phyloP scores from a whole-genome alignment of 2,113 vertebrate genomes.

The Sylvietta virens region DNA sequence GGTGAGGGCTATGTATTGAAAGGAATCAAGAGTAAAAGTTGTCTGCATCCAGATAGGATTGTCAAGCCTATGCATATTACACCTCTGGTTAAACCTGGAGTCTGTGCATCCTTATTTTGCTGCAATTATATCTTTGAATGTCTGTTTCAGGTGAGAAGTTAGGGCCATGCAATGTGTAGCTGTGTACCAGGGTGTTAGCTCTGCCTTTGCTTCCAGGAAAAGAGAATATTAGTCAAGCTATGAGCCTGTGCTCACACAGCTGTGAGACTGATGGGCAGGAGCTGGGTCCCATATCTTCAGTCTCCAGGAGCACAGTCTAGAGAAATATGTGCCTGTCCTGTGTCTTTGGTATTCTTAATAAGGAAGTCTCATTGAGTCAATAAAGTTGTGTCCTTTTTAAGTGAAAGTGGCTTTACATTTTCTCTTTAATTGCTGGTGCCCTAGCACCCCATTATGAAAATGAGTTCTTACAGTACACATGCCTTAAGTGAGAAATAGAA shows the following conservation, averaged over 20 bases:
- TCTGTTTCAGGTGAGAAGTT: not conserved
- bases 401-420: not conserved
- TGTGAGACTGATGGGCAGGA: not conserved
- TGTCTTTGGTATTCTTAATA: not conserved
- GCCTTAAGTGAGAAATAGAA: not conserved
- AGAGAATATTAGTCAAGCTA: not conserved
- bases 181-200: not conserved
- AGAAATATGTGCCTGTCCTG: not conserved
- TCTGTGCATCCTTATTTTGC: not conserved
- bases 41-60: not conserved
- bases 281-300: not conserved
- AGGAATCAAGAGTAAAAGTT: not conserved
- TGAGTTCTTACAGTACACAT: not conserved
- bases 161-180: not conserved
- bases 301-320: not conserved
- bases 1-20: not conserved
- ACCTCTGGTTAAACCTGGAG: not conserved
- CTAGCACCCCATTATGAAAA: not conserved
- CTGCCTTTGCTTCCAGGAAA: not conserved
- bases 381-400: not conserved
- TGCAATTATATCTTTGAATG: not conserved
- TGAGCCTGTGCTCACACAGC: not conserved
- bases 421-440: not conserved
- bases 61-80: not conserved
- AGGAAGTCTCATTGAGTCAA: not conserved